Percentiles rank a stretch among this genome's conserved stretches.
Evolutionary conservation across 2,888 invertebrate genomes (phyloP).

Genomic region (Xanthorhoe designata): DNA sequence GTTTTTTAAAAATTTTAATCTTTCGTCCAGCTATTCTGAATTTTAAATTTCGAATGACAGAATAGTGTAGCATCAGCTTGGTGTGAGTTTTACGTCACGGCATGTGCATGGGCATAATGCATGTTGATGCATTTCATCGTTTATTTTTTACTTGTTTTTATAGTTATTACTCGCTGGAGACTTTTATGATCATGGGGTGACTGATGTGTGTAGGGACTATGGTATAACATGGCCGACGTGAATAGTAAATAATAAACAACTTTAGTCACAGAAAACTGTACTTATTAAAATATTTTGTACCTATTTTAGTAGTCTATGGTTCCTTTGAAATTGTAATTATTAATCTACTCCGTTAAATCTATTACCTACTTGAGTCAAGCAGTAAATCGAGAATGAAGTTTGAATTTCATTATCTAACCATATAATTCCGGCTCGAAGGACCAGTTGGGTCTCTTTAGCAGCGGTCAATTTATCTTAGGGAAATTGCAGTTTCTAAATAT

Average conservation of each 20-base stretch:
- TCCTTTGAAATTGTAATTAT: neutral
- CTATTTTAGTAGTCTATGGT: neutral
- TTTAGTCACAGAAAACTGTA: neutral
- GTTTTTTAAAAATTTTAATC: neutral
- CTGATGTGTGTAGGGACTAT: slow-evolving; percentile 47
- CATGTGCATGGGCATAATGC: slow-evolving; percentile 39
- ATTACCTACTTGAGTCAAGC: neutral
- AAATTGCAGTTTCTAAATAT: slow-evolving; percentile 29
- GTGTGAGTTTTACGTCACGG: slow-evolving; percentile 43
- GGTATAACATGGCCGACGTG: neutral
- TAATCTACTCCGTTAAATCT: neutral
- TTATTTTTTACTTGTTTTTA: slow-evolving; percentile 61
- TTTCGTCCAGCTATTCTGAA: slow-evolving; percentile 6
- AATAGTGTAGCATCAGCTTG: slow-evolving; percentile 22
- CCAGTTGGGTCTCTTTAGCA: slow-evolving; percentile 35
- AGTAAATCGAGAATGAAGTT: neutral
- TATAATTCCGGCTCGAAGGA: slow-evolving; percentile 47
- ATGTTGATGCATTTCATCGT: slow-evolving; percentile 54
- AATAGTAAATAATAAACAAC: neutral
- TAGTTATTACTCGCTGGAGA: slow-evolving; percentile 61
- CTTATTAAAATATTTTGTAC: neutral
- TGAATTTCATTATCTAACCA: neutral
- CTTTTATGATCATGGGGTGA: slow-evolving; percentile 63
- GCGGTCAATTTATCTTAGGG: slow-evolving; percentile 39
- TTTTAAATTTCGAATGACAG: slow-evolving; percentile 28